Conservation (phyloP, 2,797 vertebrate genomes). For the Coracias cyanogaster region DNA sequence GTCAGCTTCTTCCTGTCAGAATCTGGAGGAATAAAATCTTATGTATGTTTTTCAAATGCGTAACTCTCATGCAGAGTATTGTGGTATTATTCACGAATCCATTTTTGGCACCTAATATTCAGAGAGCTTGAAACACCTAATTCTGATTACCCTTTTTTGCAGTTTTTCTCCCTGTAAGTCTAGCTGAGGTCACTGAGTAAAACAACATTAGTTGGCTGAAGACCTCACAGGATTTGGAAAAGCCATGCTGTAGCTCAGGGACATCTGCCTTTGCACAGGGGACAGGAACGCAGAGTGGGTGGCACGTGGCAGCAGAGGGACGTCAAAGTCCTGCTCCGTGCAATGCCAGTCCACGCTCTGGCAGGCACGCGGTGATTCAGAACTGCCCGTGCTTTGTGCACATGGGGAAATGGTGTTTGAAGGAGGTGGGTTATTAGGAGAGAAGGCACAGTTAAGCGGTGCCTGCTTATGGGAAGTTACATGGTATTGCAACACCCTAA, state of each 20-base stretch:
- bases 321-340: background rate
- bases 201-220: background rate
- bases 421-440: background rate
- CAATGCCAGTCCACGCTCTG: rapidly evolving
- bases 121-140: background rate
- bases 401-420: background rate
- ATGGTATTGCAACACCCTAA: background rate
- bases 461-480: background rate
- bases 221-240: background rate
- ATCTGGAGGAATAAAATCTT: background rate
- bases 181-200: background rate
- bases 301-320: background rate
- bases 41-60: rapidly evolving
- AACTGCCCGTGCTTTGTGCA: background rate
- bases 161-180: background rate
- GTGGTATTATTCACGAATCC: background rate
- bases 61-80: background rate
- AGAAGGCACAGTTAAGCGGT: background rate
- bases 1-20: background rate
- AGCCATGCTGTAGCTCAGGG: background rate
- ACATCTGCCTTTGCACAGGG: background rate
- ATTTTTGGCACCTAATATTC: background rate
- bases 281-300: rapidly evolving
- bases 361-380: background rate
- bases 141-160: background rate